These are phyloP conservation scores for Ceratina japonica DNA, from an alignment of 1,140 invertebrate species.

Conservation along the genomic window DNA sequence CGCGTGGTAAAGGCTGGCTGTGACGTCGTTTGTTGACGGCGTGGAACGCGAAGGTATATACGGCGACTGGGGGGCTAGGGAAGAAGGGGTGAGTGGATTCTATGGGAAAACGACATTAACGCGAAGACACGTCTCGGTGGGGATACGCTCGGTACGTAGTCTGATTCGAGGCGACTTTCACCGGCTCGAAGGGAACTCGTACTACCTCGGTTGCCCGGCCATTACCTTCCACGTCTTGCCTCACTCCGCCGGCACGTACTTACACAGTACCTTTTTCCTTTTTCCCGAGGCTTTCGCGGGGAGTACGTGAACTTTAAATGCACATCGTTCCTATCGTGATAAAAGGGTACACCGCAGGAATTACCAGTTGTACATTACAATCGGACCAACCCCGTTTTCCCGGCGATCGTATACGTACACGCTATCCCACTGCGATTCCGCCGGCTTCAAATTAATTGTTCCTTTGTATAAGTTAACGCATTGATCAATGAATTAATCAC, in stretches of 20 bases:
- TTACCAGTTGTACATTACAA: too few species aligned
- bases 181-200: conserved; percentile 65
- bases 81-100: conserved; percentile 39
- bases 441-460: too few species aligned
- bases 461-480: too few species aligned
- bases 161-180: conserved; percentile 71
- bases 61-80: background rate
- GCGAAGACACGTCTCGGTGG: conserved; percentile 59
- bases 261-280: conserved; percentile 1
- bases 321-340: background rate
- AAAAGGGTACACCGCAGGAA: background rate
- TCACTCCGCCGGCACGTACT: background rate
- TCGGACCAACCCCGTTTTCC: too few species aligned
- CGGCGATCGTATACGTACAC: too few species aligned
- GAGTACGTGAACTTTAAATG: conserved; percentile 35
- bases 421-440: too few species aligned
- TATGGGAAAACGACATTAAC: conserved; percentile 76
- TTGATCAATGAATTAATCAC: too few species aligned
- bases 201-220: conserved; percentile 54
- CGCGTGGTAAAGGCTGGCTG: background rate
- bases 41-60: background rate
- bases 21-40: background rate
- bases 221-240: conserved; percentile 46
- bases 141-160: conserved; percentile 47
- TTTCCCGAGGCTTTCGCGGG: background rate